Evolutionary conservation across 2,888 invertebrate genomes (phyloP).

Genomic region (Tortrix viridana): DNA sequence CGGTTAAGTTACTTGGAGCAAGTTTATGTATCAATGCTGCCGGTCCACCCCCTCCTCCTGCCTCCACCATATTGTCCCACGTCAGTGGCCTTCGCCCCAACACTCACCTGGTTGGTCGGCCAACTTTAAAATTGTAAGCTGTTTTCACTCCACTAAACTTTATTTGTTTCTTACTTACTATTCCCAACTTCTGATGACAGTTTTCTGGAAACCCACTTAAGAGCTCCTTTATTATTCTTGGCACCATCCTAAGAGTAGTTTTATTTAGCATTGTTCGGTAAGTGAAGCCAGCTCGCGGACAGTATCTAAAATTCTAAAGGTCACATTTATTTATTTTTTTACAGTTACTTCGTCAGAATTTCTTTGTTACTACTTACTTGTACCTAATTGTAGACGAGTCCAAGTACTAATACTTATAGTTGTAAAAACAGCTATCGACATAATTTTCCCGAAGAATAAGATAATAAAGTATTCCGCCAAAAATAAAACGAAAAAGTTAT

Average conservation of each 20-base stretch:
- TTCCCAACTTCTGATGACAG: conserved; percentile 58
- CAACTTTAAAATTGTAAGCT: conserved; percentile 79
- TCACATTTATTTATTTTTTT: neutral
- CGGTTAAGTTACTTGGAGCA: conserved; percentile 54
- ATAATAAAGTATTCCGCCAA: neutral
- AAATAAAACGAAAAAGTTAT: conserved; percentile 2
- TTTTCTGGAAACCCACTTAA: conserved; percentile 45
- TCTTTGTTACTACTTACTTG: no score
- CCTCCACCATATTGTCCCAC: conserved; percentile 63
- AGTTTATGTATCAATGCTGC: conserved; percentile 57
- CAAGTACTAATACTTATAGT: no score
- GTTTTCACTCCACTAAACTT: conserved; percentile 67
- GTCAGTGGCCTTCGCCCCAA: conserved; percentile 49
- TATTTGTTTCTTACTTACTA: conserved; percentile 69
- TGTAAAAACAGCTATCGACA: neutral
- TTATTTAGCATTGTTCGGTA: conserved; percentile 21
- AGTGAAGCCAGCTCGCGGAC: conserved; percentile 10
- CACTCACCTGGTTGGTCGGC: conserved; percentile 56
- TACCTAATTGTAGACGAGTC: no score
- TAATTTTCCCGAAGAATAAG: neutral
- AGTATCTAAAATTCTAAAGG: conserved; percentile 9
- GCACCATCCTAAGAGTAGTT: conserved; percentile 24
- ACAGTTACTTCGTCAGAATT: neutral
- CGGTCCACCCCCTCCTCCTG: conserved; percentile 47
- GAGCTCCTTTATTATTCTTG: conserved; percentile 38